Evolutionary conservation across 2,113 vertebrate species (phyloP).

Genomic region (Poeciliopsis retropinna): DNA sequence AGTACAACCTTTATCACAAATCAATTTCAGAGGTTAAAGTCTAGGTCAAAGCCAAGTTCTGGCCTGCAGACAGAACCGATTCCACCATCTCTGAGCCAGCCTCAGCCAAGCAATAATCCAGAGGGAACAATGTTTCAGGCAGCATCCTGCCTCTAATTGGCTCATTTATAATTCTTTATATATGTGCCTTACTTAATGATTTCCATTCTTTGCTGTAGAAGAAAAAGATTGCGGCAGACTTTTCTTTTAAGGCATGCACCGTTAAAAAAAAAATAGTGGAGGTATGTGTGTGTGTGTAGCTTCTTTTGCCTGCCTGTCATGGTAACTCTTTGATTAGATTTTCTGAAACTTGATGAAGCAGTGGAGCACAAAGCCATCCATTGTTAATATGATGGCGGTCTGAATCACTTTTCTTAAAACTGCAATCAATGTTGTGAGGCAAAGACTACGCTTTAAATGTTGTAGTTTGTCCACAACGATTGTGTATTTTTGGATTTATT

Average conservation of each 20-base stretch:
- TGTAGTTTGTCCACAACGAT: too few relatives aligned
- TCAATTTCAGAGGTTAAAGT: constrained; percentile 17
- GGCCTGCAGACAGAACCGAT: constrained; percentile 8
- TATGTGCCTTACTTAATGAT: background rate
- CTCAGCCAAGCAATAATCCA: background rate
- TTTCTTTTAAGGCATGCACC: background rate
- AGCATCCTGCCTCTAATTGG: background rate
- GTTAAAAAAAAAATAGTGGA: background rate
- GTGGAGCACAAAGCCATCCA: background rate
- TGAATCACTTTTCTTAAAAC: background rate
- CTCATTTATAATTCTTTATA: constrained; percentile 2
- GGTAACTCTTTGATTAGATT: background rate
- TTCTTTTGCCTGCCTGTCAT: background rate
- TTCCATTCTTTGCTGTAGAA: background rate
- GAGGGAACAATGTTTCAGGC: background rate
- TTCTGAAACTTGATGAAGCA: background rate
- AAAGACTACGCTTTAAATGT: too few relatives aligned
- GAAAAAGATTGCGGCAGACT: background rate
- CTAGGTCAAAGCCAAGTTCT: constrained; percentile 7
- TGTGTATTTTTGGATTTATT: too few relatives aligned
- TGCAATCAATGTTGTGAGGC: too few relatives aligned
- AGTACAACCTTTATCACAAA: constrained; percentile 16
- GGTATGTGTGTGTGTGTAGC: too few relatives aligned
- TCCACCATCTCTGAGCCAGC: background rate
- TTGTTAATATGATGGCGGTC: background rate